Evolutionary conservation across 92 coral and sea anemone species (phyloP), one percentile per base, ranked within the genome.

Genomic region (Phenganax marumi): DNA sequence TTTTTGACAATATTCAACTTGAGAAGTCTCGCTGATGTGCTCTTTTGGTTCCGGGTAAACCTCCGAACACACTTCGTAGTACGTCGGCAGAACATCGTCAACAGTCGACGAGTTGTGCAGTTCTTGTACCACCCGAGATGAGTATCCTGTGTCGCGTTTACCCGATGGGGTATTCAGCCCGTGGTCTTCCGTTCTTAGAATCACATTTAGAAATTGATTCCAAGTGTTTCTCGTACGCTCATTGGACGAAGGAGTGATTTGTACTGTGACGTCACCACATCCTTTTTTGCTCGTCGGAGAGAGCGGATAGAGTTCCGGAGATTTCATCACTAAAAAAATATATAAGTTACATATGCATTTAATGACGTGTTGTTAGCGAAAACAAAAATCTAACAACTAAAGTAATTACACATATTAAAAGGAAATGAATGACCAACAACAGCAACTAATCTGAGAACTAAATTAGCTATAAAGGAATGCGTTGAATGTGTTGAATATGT

Each of bases 251-350:
- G 72, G 72, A 66, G 39, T 18, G 17, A 78, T 78, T 46, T 62
- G 72, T 26, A 78, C 60, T 61, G 19, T 78, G 8, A 68, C 60
- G 8, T 61, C 72, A 19, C 56, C 58, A 50, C 22, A 47, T 18
- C 26, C 60, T 25, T 43, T 23, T 48, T 60, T 61, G 60, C 16
- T 25, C 18, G 71, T 56, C 22, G 83, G 22, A 14, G 71, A 51
- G 33, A 78, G 58, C 8, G 83, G 83, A 25, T 78, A 78, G 10
- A 60, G 83, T 21, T 78, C 73, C 18, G 73, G 83, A 2, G 83
- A 39, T 50, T 78, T 78, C 83, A 78, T 78, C 11, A 78, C 83
- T 78, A 23, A 5, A 78, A 63, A 24, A 22, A 68, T n/a, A 16
- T 58, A 66, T 25, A 66, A 18, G 43, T 33, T 64, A 16, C 5